Base-by-base conservation (phyloP, 2,888 invertebrate genomes). In the Glyphotaelius pellucidus region DNA sequence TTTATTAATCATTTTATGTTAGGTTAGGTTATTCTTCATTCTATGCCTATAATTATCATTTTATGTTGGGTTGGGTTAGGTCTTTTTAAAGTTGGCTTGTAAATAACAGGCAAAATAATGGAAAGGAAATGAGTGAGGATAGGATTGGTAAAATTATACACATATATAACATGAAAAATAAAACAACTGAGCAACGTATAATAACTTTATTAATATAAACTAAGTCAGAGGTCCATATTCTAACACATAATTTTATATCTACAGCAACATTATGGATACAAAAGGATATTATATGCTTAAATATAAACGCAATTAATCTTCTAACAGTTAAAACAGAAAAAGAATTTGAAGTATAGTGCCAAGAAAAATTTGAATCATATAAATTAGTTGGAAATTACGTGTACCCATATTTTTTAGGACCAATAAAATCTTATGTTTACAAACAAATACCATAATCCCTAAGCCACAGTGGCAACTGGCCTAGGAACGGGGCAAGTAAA, bases 191-290 rank as follows among this genome's bases (percentile, higher is more conserved):
- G 31, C 25, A 88, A 31, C 31, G 52, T 35, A 67, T 80, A 86
- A 89, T 89, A 89, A 89, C 80, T 89, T 89, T 89, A 89, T 89
- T 89, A 32, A 35, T 89, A 89, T 89, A 89, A 25, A 89, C 86
- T 89, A 89, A 89, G 88, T 89, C 88, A 79, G 35, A 89, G 80
- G 88, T 89, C 67, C 67, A 80, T 79, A 79, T 89, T 79, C 67
- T 79, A 89, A 89, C 79, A 89, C 12, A 80, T 79, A 32, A 79
- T 89, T 89, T 79, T 67, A 79, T 35, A 89, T 89, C 35, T 89
- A 89, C 79, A 88, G 35, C 79, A 89, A 89, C 67, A 89, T 79
- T 35, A 79, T 89, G 87, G 47, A 87, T 87, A 87, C 52, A 52
- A 87, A 52, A 31, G 42, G 31, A 47, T 47, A 47, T 87, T 47